A percentile compares a stretch with the other conserved stretches of the same genome.
phyloP scores from a whole-genome alignment of 2,888 invertebrate genomes.

The Seira musarum region DNA sequence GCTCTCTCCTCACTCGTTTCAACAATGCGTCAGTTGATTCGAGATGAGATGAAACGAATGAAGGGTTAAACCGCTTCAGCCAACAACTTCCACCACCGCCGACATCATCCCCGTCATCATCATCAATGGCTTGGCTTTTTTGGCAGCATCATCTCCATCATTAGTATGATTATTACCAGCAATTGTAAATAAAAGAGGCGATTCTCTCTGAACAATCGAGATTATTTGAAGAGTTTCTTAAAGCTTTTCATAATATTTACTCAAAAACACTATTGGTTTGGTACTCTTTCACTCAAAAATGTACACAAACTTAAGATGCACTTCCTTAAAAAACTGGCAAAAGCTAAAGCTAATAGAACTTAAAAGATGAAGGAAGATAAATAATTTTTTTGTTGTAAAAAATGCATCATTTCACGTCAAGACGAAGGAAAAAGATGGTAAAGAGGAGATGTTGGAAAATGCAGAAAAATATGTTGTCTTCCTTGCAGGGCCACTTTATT shows the following conservation, averaged over 20 bases:
- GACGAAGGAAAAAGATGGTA: not conserved
- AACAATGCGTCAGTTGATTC: constrained; percentile 23
- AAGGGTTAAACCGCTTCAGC: constrained; percentile 13
- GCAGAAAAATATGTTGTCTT: constrained; percentile 4
- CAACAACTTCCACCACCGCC: constrained; percentile 7
- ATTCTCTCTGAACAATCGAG: not conserved
- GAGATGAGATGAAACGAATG: constrained; percentile 22
- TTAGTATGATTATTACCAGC: constrained; percentile 22
- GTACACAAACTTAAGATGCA: not conserved
- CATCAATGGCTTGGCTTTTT: not conserved
- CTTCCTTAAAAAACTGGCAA: constrained; percentile 17
- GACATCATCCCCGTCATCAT: not conserved
- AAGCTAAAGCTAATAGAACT: constrained; percentile 1
- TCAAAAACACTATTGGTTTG: too few species aligned
- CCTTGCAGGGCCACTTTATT: not conserved
- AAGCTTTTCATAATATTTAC: constrained; percentile 52
- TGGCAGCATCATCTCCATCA: constrained; percentile 32
- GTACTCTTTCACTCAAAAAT: not conserved
- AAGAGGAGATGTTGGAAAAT: not conserved
- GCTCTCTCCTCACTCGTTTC: constrained; percentile 41
- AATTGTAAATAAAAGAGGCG: constrained; percentile 46
- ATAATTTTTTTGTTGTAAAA: too few species aligned
- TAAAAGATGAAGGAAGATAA: constrained; percentile 29
- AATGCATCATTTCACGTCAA: too few species aligned
- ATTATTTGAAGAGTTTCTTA: constrained; percentile 16